Evolutionary conservation across 2,888 invertebrate species (phyloP).

Genomic region (Lottia scabra): DNA sequence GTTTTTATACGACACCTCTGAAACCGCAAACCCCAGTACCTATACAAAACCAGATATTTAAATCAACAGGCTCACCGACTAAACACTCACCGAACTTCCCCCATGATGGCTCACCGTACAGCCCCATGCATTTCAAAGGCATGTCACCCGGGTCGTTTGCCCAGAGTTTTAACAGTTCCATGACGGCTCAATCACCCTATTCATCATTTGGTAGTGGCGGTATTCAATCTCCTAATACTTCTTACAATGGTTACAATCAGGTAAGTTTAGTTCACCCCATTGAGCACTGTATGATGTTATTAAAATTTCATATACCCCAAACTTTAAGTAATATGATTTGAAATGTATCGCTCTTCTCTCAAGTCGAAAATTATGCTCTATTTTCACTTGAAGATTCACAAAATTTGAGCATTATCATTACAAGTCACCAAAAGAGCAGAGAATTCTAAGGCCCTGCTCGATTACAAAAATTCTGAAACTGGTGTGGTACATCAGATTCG

Average conservation of each 20-base stretch:
- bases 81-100: constrained; percentile 34
- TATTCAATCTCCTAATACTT: constrained; percentile 22
- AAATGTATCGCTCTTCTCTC: no score
- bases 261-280: constrained; percentile 27
- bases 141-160: not conserved
- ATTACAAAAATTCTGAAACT: no score
- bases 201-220: constrained; percentile 1
- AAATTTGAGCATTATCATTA: no score
- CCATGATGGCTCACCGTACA: constrained; percentile 29
- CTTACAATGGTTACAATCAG: constrained; percentile 44
- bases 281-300: no score
- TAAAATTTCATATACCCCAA: no score
- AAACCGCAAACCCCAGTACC: constrained; percentile 25
- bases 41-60: constrained; percentile 15
- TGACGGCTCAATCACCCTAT: constrained; percentile 17
- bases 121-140: constrained; percentile 16
- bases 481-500: no score
- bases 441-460: no score
- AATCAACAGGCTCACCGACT: constrained; percentile 29
- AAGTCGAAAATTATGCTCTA: no score
- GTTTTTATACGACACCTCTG: constrained; percentile 48
- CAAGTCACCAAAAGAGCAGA: no score
- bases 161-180: constrained; percentile 5
- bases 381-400: no score
- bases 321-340: no score